Evolutionary conservation across 1,140 invertebrate species (phyloP), one percentile per base, ranked within the genome.

Genomic region (Eueides isabella): DNA sequence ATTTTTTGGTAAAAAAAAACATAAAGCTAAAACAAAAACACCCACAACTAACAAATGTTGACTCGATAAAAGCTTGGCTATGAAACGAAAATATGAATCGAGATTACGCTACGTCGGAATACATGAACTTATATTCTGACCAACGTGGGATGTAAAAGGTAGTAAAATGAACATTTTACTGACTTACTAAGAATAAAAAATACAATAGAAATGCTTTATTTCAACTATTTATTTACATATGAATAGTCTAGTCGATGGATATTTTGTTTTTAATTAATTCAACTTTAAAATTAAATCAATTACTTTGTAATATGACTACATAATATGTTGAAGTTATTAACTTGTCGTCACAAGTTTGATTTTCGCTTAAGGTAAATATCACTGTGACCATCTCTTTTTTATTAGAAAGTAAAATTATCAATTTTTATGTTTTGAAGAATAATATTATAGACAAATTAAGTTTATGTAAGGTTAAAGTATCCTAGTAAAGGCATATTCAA

Each of bases 81-180:
- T 89, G 88, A 88, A 86, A 88, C 74, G 67, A 88, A 88, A 88
- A 85, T 90, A 89, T 90, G 84, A 88, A 88, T 86, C 74, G 80
- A 87, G 86, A 91, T 91, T 88, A 88, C 71, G 67, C 71, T 67
- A 66, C 78, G 79, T 78, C 79, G 81, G 81, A 83, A 80, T 75
- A 83, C 71, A 69, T 73, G 71, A 68, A 72, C 73, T 38, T 72
- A 75, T 70, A 44, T 67, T 74, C 71, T 77, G 71, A 74, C 71
- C 64, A 71, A 87, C 88, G 87, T 88, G 86, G 80, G 86, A 84
- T 82, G 76, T 82, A 88, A 89, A 90, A 88, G 86, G 85, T 87
- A 90, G 84, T 85, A 81, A 76, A 78, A 69, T 61, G 69, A 74
- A 75, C 72, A 74, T 35, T 64, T 64, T 67, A 70, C 71, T 61